Evolutionary conservation across 1,140 invertebrate species (phyloP), one percentile per base, ranked within the genome.

Genomic region (Heterodera schachtii): DNA sequence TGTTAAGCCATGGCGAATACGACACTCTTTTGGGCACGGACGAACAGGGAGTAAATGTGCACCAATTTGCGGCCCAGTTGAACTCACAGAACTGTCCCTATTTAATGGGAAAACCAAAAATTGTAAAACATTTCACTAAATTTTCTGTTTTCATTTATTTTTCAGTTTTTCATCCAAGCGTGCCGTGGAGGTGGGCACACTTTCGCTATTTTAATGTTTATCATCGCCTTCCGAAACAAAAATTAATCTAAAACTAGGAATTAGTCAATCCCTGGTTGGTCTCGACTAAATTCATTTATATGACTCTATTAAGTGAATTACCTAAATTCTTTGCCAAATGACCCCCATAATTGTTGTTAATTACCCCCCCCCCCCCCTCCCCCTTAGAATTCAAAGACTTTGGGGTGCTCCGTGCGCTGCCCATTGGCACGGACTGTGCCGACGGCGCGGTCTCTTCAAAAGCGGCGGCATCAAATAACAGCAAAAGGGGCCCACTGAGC

Each of bases 91-190:
- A 92, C 74, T 93, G 93, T 86, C 91, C 92, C 1, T 76, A 90
- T 78, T 90, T 95, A 49, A 85, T 89, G 0, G 91, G 91, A 66
- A 93, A 94, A 86, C 94, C 94, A 67, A 95, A 95, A 90, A 92
- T 94, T 5, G 57, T 64, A 64, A 31, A 31, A 31, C 31, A 1
- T 64, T 19, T 64, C 2, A 13, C 19, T 19, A 64, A 19, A 19
- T 64, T 4, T n/a, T 2, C 19, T 19, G 16, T 64, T 60, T 64
- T 19, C 19, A 64, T 64, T 64, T 64, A 5, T 19, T 64, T 64
- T 64, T 64, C 16, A 64, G 82, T 94, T 95, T 84, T 93, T 95
- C 60, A 94, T 94, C 86, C 94, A 94, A 89, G 92, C 93, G 69
- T 94, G 94, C 90, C 92, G 93, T 16, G 87, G 87, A 73, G 16